These are phyloP conservation scores for Kryptopterus vitreolus DNA, from an alignment of 2,797 vertebrate species.

Conservation along the genomic window DNA sequence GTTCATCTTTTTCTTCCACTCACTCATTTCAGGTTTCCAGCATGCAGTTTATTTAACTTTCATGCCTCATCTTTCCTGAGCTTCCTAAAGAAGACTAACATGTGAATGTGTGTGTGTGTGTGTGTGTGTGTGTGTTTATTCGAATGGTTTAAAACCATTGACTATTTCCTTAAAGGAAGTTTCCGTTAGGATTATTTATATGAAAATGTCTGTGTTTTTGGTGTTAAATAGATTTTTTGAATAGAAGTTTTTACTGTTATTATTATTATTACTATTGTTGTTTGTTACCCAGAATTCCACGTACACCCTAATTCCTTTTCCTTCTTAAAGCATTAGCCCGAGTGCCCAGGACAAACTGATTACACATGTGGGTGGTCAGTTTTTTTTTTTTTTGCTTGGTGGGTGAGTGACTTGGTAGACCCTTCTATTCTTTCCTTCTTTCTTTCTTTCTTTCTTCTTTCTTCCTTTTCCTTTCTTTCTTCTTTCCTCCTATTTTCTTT, in stretches of 20 bases:
- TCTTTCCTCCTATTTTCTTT: no score
- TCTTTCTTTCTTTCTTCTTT: neutral
- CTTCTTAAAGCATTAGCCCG: slow-evolving; percentile 1
- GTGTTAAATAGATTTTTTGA: neutral
- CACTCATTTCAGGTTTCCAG: slow-evolving; percentile 46
- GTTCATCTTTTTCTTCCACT: slow-evolving; percentile 46
- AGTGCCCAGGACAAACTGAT: neutral
- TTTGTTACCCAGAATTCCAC: slow-evolving; percentile 13
- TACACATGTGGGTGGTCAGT: slow-evolving; percentile 19
- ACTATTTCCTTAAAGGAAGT: neutral
- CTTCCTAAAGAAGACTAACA: slow-evolving; percentile 32
- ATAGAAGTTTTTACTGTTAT: neutral
- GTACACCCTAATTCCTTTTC: neutral
- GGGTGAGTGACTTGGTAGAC: neutral
- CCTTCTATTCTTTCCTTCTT: neutral
- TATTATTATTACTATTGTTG: neutral
- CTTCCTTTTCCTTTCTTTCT: no score
- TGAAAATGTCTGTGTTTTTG: neutral
- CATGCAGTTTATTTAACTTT: slow-evolving; percentile 62
- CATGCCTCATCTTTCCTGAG: slow-evolving; percentile 58
- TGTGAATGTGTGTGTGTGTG: slow-evolving; percentile 9
- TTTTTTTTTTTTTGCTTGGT: neutral
- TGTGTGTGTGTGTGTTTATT: slow-evolving; percentile 7
- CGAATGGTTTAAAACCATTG: neutral
- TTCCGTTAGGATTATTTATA: neutral